Base-by-base conservation (phyloP, 2,113 vertebrate genomes). In the Tylochromis polylepis region DNA sequence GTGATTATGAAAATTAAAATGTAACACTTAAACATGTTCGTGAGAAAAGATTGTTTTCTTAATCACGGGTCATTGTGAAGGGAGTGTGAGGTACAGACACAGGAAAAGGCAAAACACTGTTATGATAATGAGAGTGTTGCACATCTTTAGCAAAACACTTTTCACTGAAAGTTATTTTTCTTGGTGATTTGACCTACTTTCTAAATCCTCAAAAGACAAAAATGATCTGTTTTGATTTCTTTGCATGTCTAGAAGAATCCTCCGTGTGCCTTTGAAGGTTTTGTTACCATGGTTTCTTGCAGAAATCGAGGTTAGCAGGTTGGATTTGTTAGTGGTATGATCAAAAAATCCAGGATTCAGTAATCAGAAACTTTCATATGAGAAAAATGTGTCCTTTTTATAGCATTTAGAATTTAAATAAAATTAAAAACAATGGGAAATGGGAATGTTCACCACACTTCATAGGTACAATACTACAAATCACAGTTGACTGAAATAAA, bases 1-100 rank as follows among this genome's bases (percentile, higher is more conserved):
- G 89, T 87, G 72, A 90, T 91, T 92, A 91, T 91, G 86, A 78
- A 90, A 91, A 91, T 90, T 90, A 78, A 90, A 94, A 89, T 83
- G 53, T 78, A 65, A 91, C 83, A 93, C 85, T 91, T 89, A 81
- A 90, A 91, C 36, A 67, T 41, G 9, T 93, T 91, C 72, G 89
- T 89, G 87, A 83, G 84, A 89, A 49, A 83, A 84, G 80, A 59
- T 75, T 87, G 85, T 90, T 92, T 81, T 85, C 29, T 88, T 93
- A 91, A 94, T 91, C 75, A 86, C 79, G 58, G 84, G 84, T 67
- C 82, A 86, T 87, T 90, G 67, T 78, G 85, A 86, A 88, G 85
- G 70, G 79, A 83, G 88, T 82, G 51, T 80, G 43, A 80, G 65
- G 56, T 65, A 83, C 84, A 31, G 9, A 83, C 87, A 79, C 79